Percentiles rank a stretch among this genome's conserved stretches.
Conservation (phyloP, 1,140 invertebrate genomes). For the Sycobia sp. region DNA sequence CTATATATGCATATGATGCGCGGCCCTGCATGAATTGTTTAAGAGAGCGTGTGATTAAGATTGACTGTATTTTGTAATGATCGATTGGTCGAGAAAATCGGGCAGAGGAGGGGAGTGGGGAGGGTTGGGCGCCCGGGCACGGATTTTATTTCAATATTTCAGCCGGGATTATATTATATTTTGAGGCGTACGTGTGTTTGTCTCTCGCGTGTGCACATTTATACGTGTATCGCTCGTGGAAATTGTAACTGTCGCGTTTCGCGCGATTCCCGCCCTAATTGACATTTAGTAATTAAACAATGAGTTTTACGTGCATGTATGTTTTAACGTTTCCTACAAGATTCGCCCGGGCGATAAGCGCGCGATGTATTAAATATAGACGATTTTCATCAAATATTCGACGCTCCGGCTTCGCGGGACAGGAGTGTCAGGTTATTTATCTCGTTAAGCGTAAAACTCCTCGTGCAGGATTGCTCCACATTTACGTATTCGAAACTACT, state of each 20-base stretch:
- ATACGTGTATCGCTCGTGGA: slow-evolving; percentile 28
- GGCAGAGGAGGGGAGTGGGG: no score
- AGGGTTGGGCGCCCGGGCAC: background rate
- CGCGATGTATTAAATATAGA: background rate
- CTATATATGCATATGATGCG: no score
- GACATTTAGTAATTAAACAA: slow-evolving; percentile 33
- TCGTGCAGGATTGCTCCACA: no score
- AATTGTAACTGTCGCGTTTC: slow-evolving; percentile 27
- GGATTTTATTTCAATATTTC: slow-evolving; percentile 25
- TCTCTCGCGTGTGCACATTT: no score
- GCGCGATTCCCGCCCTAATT: slow-evolving; percentile 18
- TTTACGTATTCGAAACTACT: no score
- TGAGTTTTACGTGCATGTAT: slow-evolving; percentile 23
- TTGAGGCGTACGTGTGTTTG: slow-evolving; percentile 30
- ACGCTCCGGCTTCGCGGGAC: no score
- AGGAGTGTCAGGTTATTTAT: no score
- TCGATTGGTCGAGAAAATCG: background rate
- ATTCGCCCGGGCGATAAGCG: background rate
- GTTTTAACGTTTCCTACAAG: slow-evolving; percentile 28
- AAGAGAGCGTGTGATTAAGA: slow-evolving; percentile 30
- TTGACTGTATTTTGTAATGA: slow-evolving; percentile 27
- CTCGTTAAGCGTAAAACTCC: no score
- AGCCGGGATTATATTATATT: slow-evolving; percentile 7
- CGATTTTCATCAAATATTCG: background rate
- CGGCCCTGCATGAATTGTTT: background rate